Evolutionary conservation across 2,888 invertebrate species (phyloP), one percentile per base, ranked within the genome.

Genomic region (Mechanitis messenoides): DNA sequence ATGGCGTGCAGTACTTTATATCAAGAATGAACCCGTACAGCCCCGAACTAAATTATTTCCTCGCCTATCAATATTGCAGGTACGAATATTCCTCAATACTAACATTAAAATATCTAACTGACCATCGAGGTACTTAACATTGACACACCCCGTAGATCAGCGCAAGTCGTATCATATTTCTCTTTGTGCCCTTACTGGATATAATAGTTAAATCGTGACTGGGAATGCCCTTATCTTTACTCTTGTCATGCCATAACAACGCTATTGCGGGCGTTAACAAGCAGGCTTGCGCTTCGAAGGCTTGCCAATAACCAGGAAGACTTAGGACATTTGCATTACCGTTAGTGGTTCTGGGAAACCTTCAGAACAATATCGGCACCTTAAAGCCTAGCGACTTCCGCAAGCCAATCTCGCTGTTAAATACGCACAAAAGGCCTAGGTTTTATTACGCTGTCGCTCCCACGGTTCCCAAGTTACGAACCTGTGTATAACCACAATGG

Each of bases 1-100:
- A 95, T 87, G 95, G 95, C 65, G 94, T 95, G 62, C 95, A 95
- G 79, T 96, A 96, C 81, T 96, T 95, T 80, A 94, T 96, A 70
- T 95, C 95, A 74, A 91, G 95, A 77, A 95, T 95, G 95, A 95
- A 95, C 84, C 95, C 95, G 11, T 96, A 95, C 84, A 95, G 95
- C 68, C 95, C 95, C 38, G 95, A 95, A 83, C 91, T 96, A 68
- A 96, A 96, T 86, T 96, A 95, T 81, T 96, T 95, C 91, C 90
- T 96, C 77, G 95, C 96, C 56, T 96, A 96, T 85, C 95, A 96
- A 78, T 96, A 96, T 79, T 96, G 96, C 85, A 93, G 91, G 91
- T 91, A 80, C 78, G 79, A 60, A 58, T 65, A 71, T 73, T 65
- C 66, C 63, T 62, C 69, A 69, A 55, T 56, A 63, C 58, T 55